A percentile compares a stretch with the other conserved stretches of the same genome.
These are phyloP conservation scores for Myzus persicae DNA, from an alignment of 1,140 invertebrate species.

Conservation along the genomic window DNA sequence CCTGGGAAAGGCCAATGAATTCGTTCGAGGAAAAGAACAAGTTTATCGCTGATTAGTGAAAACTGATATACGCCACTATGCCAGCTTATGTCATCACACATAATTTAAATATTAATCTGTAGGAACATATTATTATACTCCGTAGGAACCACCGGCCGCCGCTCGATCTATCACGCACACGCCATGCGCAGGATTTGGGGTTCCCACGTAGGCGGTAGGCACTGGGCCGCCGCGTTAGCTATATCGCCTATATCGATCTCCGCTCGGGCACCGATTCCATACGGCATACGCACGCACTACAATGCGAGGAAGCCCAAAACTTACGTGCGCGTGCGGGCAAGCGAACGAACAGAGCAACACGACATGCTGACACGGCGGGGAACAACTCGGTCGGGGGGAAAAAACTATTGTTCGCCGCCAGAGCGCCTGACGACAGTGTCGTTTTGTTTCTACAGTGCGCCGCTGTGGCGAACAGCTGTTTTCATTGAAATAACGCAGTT, in stretches of 20 bases:
- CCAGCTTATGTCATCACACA: background rate
- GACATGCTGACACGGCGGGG: background rate
- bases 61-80: background rate
- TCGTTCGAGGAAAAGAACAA: background rate
- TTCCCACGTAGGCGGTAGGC: background rate
- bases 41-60: background rate
- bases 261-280: background rate
- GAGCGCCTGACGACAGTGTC: background rate
- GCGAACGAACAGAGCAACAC: background rate
- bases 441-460: background rate
- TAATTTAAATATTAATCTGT: background rate
- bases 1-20: background rate
- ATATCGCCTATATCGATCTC: background rate
- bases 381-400: background rate
- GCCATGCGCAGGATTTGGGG: background rate
- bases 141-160: background rate
- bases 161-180: background rate
- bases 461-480: slow-evolving; percentile 32
- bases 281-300: background rate
- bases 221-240: background rate
- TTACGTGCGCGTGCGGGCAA: background rate
- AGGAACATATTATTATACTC: background rate
- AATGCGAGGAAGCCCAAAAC: background rate
- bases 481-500: background rate
- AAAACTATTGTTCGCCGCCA: background rate